A percentile compares a stretch with the other conserved stretches of the same genome.
These are phyloP conservation scores for Cryptocephalus primarius DNA, from an alignment of 2,888 invertebrate genomes.

Conservation along the genomic window DNA sequence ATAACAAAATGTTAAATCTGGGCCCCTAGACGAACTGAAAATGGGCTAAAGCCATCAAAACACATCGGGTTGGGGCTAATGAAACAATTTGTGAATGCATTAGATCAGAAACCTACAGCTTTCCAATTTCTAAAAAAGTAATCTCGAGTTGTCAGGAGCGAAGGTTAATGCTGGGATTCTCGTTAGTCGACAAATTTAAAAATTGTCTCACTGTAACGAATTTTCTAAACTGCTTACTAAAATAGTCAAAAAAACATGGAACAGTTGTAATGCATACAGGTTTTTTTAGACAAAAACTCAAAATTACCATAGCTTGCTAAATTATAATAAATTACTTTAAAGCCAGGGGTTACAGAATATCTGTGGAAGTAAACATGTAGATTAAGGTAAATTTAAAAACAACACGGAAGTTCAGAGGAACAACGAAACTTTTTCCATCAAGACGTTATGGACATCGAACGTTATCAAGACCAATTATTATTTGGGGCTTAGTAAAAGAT, in stretches of 20 bases:
- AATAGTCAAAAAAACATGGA: background rate
- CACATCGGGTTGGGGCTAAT: background rate
- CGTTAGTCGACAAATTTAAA: slow-evolving; percentile 4
- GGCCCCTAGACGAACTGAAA: too few species aligned
- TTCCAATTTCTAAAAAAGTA: background rate
- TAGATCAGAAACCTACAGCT: background rate
- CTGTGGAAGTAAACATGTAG: background rate
- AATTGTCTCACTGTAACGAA: background rate
- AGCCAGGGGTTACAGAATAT: background rate
- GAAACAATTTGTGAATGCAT: background rate
- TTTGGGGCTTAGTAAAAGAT: background rate
- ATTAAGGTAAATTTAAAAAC: background rate
- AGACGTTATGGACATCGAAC: background rate
- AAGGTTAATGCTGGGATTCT: slow-evolving; percentile 3
- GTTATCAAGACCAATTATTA: background rate
- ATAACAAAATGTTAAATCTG: too few species aligned
- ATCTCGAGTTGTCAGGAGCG: background rate
- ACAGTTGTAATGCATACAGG: background rate
- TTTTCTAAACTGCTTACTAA: background rate
- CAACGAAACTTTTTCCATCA: background rate
- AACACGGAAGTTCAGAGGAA: background rate
- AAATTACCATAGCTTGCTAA: background rate
- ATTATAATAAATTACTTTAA: background rate
- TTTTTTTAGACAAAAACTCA: background rate
- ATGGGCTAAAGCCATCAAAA: too few species aligned